Evolutionary conservation across 2,888 invertebrate genomes (phyloP).

Genomic region (Rhagonycha lutea): DNA sequence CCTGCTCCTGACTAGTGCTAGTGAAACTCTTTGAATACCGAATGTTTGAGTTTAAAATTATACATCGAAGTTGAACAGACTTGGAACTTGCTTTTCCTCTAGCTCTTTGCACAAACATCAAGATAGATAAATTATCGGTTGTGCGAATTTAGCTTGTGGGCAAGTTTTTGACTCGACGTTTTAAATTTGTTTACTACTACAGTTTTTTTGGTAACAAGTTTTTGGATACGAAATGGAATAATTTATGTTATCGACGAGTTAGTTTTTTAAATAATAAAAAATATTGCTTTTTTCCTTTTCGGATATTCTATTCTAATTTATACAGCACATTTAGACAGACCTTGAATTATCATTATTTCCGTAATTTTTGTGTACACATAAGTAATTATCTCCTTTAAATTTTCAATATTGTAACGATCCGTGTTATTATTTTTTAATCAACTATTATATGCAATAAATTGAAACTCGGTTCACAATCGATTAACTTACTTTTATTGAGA

Average conservation of each 20-base stretch:
- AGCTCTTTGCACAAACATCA: not conserved
- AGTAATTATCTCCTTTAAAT: not conserved
- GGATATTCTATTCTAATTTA: not conserved
- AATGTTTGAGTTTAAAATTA: constrained; percentile 26
- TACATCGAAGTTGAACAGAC: constrained; percentile 16
- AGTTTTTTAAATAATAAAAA: not conserved
- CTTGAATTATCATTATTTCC: not conserved
- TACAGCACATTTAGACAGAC: not conserved
- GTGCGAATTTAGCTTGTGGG: constrained; percentile 1
- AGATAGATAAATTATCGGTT: constrained; percentile 7
- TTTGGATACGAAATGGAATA: not conserved
- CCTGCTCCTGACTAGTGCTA: constrained; percentile 4
- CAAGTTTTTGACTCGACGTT: not conserved
- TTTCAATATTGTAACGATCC: not conserved
- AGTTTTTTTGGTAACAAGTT: not conserved
- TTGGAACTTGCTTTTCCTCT: constrained; percentile 11
- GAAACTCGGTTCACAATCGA: not conserved
- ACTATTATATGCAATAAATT: not conserved
- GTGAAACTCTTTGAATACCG: constrained; percentile 28
- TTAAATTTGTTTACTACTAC: not conserved
- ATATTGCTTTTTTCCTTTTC: not conserved
- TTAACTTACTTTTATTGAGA: not conserved
- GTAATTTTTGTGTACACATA: not conserved
- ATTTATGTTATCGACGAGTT: not conserved
- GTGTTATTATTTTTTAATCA: not conserved